These are phyloP conservation scores for Stichopus chloronotus DNA, from an alignment of 35 echinoderm and acorn worm species.

Conservation along the genomic window DNA sequence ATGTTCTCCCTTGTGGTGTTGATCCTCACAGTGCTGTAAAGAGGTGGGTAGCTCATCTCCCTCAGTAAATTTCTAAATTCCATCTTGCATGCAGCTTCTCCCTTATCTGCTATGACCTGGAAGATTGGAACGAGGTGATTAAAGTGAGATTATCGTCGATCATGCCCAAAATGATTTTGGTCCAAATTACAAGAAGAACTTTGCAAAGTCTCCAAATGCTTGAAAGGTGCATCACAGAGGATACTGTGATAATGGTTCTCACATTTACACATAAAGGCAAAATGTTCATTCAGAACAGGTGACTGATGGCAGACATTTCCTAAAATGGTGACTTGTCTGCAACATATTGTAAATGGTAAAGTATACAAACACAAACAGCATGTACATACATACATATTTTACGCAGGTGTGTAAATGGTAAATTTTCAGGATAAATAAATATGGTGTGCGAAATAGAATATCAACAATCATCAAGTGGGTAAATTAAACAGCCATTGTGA, in stretches of 20 bases:
- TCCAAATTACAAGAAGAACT: too few species aligned
- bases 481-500: too few species aligned
- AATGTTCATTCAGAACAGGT: background rate
- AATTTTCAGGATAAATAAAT: too few species aligned
- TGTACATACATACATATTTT: too few species aligned
- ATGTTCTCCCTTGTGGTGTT: background rate
- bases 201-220: background rate
- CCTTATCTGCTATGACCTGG: background rate
- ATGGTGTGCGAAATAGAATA: too few species aligned
- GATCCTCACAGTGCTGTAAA: constrained; percentile 33
- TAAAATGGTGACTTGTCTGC: too few species aligned
- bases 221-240: background rate
- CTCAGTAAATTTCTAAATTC: constrained; percentile 13
- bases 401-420: too few species aligned
- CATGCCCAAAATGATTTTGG: too few species aligned
- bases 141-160: too few species aligned
- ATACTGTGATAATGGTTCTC: background rate
- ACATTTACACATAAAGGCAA: background rate
- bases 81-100: background rate
- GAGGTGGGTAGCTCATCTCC: constrained; percentile 22
- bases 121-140: background rate
- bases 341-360: too few species aligned
- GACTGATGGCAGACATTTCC: background rate
- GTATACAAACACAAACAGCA: too few species aligned
- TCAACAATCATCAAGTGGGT: too few species aligned